Conservation (phyloP, 1,140 invertebrate species). For the Drosophila novamexicana region DNA sequence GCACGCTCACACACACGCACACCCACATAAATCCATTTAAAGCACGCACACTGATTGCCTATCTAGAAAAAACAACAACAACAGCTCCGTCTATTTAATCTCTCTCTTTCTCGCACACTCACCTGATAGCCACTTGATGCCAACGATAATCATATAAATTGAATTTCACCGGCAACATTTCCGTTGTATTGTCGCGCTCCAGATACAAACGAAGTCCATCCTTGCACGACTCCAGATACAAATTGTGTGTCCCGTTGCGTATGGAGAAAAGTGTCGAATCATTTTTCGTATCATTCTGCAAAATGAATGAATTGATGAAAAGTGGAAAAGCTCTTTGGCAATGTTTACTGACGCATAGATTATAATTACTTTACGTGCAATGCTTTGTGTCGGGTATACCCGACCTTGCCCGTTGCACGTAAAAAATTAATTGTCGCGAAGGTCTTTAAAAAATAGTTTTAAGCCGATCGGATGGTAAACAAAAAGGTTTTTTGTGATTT, state of each 20-base stretch:
- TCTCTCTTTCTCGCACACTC: conserved; percentile 1
- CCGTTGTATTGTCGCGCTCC: conserved; percentile 81
- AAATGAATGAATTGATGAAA: background rate
- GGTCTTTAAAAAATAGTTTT: too few species aligned
- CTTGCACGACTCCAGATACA: conserved; percentile 79
- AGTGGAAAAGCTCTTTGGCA: background rate
- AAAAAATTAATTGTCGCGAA: too few species aligned
- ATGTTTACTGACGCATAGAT: too few species aligned
- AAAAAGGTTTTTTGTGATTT: too few species aligned
- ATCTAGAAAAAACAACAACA: conserved; percentile 42
- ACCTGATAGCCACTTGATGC: conserved; percentile 84
- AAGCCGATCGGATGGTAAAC: too few species aligned
- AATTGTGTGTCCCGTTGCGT: conserved; percentile 78
- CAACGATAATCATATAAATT: conserved; percentile 84
- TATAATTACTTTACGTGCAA: too few species aligned
- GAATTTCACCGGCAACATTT: conserved; percentile 84
- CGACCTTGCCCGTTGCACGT: too few species aligned
- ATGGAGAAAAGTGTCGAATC: conserved; percentile 80
- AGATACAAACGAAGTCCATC: conserved; percentile 81
- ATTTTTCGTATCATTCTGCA: conserved; percentile 74
- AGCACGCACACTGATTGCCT: conserved; percentile 44
- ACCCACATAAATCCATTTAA: conserved; percentile 28
- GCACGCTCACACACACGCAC: conserved; percentile 27
- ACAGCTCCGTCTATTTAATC: conserved; percentile 10
- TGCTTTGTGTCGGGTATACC: too few species aligned